Conservation (phyloP, 2,888 invertebrate genomes). For the Chalcis sispes region DNA sequence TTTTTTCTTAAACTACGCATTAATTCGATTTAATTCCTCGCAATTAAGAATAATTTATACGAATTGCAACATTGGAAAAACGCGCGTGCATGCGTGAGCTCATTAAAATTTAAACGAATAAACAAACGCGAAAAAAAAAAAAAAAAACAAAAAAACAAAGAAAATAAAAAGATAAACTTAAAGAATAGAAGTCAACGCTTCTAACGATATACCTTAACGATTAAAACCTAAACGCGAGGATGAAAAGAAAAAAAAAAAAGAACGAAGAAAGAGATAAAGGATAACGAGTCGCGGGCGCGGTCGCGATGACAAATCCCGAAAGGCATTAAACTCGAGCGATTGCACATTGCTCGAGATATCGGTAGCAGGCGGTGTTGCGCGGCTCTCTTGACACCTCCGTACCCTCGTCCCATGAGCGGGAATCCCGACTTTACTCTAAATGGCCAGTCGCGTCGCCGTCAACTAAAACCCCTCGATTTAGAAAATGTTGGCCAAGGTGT, state of each 20-base stretch:
- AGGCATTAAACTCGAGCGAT: not conserved
- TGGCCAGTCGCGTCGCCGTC: conserved; percentile 64
- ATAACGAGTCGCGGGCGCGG: conserved; percentile 49
- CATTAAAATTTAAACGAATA: not conserved
- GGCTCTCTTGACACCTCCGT: conserved; percentile 31
- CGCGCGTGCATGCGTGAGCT: not conserved
- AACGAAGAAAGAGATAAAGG: not conserved
- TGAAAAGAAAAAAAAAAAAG: not conserved
- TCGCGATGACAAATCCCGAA: not conserved
- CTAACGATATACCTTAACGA: no score
- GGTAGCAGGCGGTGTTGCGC: not conserved
- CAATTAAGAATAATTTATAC: no score
- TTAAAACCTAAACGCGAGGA: no score
- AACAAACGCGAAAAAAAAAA: no score
- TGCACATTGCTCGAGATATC: not conserved
- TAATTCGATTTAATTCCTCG: no score
- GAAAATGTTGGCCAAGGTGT: conserved; percentile 55
- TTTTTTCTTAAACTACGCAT: no score
- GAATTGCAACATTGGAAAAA: no score
- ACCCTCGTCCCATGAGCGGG: not conserved
- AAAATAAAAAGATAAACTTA: not conserved
- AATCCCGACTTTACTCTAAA: conserved; percentile 67
- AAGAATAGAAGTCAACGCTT: not conserved
- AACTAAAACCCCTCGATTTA: conserved; percentile 52
- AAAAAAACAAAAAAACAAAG: no score